Conservation (phyloP, 2,113 vertebrate species). For the Mungos mungo region DNA sequence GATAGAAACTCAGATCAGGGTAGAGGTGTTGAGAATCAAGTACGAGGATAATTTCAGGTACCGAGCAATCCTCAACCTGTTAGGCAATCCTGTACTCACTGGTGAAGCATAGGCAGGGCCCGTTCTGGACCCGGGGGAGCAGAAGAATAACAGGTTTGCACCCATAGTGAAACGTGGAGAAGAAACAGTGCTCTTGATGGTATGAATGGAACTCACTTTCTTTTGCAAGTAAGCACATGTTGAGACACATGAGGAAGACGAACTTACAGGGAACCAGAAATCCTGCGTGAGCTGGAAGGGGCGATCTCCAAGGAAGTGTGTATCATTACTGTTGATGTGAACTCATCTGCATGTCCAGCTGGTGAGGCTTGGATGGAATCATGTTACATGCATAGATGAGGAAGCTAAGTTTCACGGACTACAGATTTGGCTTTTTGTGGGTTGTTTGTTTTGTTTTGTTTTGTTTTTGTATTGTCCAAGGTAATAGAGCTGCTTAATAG, state of each 20-base stretch:
- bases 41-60: background rate
- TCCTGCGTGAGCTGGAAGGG: background rate
- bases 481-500: background rate
- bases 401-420: background rate
- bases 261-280: background rate
- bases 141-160: background rate
- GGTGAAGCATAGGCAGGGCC: background rate
- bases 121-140: background rate
- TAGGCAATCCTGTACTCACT: background rate
- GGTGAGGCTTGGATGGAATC: background rate
- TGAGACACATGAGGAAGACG: background rate
- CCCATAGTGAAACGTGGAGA: background rate
- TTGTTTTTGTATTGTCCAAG: background rate
- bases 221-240: background rate
- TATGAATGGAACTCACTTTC: background rate
- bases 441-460: too few species aligned
- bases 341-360: background rate
- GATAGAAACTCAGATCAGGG: background rate
- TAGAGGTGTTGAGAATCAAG: constrained; percentile 9
- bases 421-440: background rate
- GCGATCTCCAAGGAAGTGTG: background rate
- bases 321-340: background rate
- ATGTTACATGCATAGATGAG: background rate
- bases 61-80: fast-evolving
- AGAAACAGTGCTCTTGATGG: background rate